A percentile compares a stretch with the other conserved stretches of the same genome.
phyloP scores from a whole-genome alignment of 1,140 invertebrate species.

The Rhyacophila brunnea region DNA sequence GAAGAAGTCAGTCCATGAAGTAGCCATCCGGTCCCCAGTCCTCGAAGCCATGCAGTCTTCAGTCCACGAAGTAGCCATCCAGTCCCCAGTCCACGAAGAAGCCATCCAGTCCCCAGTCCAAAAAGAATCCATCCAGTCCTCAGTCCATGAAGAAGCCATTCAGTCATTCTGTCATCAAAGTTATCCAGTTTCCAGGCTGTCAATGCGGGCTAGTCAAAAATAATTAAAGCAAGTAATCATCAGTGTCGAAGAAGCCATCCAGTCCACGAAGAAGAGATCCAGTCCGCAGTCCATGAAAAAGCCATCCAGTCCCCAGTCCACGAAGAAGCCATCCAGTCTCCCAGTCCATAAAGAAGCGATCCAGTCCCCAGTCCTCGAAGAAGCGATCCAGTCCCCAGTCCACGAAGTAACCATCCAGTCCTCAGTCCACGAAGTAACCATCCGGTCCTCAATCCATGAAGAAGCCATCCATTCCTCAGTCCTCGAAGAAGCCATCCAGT shows the following conservation, averaged over 20 bases:
- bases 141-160: neutral
- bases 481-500: neutral
- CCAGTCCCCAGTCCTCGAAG: neutral
- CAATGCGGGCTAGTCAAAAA: too few relatives aligned
- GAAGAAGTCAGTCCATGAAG: neutral
- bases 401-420: too few relatives aligned
- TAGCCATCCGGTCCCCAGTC: neutral
- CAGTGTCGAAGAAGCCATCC: neutral
- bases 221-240: too few relatives aligned
- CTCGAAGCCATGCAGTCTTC: too few relatives aligned
- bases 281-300: neutral
- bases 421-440: neutral
- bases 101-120: constrained; percentile 1
- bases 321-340: too few relatives aligned
- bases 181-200: too few relatives aligned
- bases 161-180: too few relatives aligned
- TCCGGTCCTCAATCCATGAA: too few relatives aligned
- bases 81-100: too few relatives aligned
- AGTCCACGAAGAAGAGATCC: too few relatives aligned
- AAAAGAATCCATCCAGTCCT: neutral
- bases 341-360: too few relatives aligned
- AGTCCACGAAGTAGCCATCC: constrained; percentile 3
- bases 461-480: too few relatives aligned
- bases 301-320: constrained; percentile 4
- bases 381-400: constrained; percentile 1